A percentile compares a stretch with the other conserved stretches of the same genome.
Evolutionary conservation across 2,888 invertebrate species (phyloP).

Genomic region (Mantis religiosa): DNA sequence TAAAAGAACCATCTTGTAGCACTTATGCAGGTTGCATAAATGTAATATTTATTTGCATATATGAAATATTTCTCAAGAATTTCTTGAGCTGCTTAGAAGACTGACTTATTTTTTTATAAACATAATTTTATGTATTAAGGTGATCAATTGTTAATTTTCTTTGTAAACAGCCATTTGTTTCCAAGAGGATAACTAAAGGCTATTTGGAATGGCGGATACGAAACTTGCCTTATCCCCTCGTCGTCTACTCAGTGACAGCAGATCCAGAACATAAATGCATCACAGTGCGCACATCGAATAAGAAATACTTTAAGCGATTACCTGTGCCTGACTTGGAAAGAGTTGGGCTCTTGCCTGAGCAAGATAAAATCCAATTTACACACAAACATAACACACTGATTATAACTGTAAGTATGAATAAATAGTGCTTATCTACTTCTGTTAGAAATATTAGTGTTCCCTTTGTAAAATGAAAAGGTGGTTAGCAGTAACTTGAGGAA

Average conservation of each 20-base stretch:
- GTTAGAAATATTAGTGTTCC: neutral
- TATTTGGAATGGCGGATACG: constrained; percentile 79
- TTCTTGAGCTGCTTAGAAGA: too few species aligned
- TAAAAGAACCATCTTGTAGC: too few species aligned
- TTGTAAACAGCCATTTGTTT: constrained; percentile 60
- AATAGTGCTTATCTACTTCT: neutral
- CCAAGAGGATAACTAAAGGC: constrained; percentile 66
- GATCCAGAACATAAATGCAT: constrained; percentile 61
- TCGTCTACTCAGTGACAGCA: constrained; percentile 64
- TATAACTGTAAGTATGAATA: constrained; percentile 56
- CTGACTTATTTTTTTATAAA: too few species aligned
- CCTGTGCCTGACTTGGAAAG: constrained; percentile 66
- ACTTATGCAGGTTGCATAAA: too few species aligned
- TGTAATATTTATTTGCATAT: too few species aligned
- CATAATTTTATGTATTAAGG: too few species aligned
- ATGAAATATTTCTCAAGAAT: too few species aligned
- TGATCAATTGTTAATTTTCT: neutral
- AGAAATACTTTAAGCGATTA: constrained; percentile 76
- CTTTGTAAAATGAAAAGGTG: neutral
- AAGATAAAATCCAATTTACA: constrained; percentile 60
- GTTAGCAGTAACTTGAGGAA: neutral
- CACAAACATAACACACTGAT: constrained; percentile 76
- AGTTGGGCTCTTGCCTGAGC: constrained; percentile 56
- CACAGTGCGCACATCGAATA: constrained; percentile 69
- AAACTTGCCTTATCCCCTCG: constrained; percentile 69